These are phyloP conservation scores for Brachionichthys hirsutus DNA, from an alignment of 2,113 vertebrate species.

Conservation along the genomic window DNA sequence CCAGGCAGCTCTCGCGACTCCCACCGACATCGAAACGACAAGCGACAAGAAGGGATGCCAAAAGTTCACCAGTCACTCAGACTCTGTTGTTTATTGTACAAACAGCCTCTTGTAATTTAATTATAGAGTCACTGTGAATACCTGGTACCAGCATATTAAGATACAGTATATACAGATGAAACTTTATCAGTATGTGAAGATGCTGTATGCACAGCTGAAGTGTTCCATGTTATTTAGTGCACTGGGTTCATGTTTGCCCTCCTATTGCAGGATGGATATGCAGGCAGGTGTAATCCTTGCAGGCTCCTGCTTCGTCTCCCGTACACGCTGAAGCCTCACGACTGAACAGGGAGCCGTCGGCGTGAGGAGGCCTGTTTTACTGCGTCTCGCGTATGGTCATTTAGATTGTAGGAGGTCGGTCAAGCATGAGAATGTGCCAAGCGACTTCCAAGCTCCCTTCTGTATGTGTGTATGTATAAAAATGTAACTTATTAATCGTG, in stretches of 20 bases:
- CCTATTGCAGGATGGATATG: conserved; percentile 54
- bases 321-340: conserved; percentile 55
- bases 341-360: conserved; percentile 52
- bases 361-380: conserved; percentile 60
- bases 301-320: conserved; percentile 55
- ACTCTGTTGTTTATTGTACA: conserved; percentile 71
- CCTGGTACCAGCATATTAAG: conserved; percentile 82
- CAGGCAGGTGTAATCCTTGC: conserved; percentile 41
- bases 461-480: conserved; percentile 70
- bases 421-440: conserved; percentile 70
- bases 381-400: conserved; percentile 73
- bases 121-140: conserved; percentile 84
- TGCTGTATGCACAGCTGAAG: conserved; percentile 70
- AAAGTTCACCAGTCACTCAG: conserved; percentile 52
- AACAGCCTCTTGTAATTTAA: conserved; percentile 71
- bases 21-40: conserved; percentile 25
- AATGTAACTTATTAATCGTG: conserved; percentile 79
- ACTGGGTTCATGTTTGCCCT: conserved; percentile 55
- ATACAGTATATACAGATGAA: conserved; percentile 76
- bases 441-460: conserved; percentile 64
- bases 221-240: conserved; percentile 66
- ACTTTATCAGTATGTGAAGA: conserved; percentile 72
- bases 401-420: conserved; percentile 74
- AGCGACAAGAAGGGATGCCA: conserved; percentile 50
- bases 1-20: conserved; percentile 59